A percentile compares a stretch with the other conserved stretches of the same genome.
These are phyloP conservation scores for Argynnis bischoffii DNA, from an alignment of 2,888 invertebrate genomes.

Conservation along the genomic window DNA sequence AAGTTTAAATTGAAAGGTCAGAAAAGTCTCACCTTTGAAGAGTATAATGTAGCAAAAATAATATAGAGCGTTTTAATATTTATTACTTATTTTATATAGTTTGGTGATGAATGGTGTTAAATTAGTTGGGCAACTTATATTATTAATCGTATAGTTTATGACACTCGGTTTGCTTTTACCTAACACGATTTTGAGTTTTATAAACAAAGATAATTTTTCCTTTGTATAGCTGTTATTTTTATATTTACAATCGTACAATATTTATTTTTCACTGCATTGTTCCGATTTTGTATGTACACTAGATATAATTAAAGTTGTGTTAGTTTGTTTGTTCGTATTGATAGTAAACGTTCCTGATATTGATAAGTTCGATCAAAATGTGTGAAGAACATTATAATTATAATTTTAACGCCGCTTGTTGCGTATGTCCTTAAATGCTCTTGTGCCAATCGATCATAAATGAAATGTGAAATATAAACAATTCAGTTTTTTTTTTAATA, in stretches of 20 bases:
- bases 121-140: constrained; percentile 10
- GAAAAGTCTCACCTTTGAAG: constrained; percentile 9
- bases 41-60: constrained; percentile 13
- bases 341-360: constrained; percentile 64
- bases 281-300: constrained; percentile 31
- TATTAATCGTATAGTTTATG: not conserved
- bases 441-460: constrained; percentile 36
- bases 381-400: constrained; percentile 27
- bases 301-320: constrained; percentile 46
- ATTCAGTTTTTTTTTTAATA: constrained; percentile 12
- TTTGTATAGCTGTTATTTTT: not conserved
- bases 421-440: constrained; percentile 25
- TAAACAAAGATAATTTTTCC: not conserved
- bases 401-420: constrained; percentile 36
- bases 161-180: not conserved
- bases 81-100: constrained; percentile 3
- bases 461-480: constrained; percentile 5
- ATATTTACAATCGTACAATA: not conserved
- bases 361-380: constrained; percentile 44
- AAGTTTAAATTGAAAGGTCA: constrained; percentile 1
- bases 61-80: constrained; percentile 1
- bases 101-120: constrained; percentile 8
- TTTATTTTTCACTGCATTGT: constrained; percentile 3
- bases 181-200: constrained; percentile 5
- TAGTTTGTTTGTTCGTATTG: constrained; percentile 50